Evolutionary conservation across 1,140 invertebrate species (phyloP).

Genomic region (Cydia fagiglandana): DNA sequence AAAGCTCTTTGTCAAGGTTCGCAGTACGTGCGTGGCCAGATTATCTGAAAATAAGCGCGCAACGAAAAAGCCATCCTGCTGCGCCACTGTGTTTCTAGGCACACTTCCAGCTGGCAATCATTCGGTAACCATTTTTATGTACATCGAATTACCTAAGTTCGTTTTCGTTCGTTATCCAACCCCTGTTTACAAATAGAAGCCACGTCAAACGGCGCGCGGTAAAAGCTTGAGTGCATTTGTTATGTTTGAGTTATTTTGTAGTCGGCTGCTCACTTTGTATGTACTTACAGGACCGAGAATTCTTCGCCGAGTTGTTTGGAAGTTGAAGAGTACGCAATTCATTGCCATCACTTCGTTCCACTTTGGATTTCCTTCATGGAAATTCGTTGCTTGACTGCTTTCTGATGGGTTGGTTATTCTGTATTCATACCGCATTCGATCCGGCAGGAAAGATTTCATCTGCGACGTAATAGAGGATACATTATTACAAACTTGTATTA

Average conservation of each 20-base stretch:
- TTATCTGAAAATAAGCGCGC: conserved; percentile 14
- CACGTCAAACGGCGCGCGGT: conserved; percentile 19
- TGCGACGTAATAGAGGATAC: conserved; percentile 3
- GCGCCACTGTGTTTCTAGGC: conserved; percentile 7
- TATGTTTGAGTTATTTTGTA: conserved; percentile 50
- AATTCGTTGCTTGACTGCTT: conserved; percentile 45
- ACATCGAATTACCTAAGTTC: conserved; percentile 24
- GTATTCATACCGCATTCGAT: conserved; percentile 34
- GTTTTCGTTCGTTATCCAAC: conserved; percentile 20
- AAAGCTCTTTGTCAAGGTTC: conserved; percentile 26
- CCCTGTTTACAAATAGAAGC: conserved; percentile 25
- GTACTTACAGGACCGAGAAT: conserved; percentile 37
- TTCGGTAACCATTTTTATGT: conserved; percentile 17
- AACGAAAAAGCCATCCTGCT: neutral
- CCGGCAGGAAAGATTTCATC: conserved; percentile 12
- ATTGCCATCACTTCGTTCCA: conserved; percentile 42
- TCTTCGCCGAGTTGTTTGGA: conserved; percentile 44
- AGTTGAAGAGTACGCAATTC: conserved; percentile 44
- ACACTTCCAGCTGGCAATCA: conserved; percentile 22
- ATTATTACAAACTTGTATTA: neutral
- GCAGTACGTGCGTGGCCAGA: conserved; percentile 8
- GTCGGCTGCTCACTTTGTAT: conserved; percentile 41
- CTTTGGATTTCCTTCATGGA: conserved; percentile 49
- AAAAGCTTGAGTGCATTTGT: conserved; percentile 40
- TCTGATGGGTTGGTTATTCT: conserved; percentile 46